Evolutionary conservation across 2,888 invertebrate species (phyloP).

Genomic region (Smittia sp.): DNA sequence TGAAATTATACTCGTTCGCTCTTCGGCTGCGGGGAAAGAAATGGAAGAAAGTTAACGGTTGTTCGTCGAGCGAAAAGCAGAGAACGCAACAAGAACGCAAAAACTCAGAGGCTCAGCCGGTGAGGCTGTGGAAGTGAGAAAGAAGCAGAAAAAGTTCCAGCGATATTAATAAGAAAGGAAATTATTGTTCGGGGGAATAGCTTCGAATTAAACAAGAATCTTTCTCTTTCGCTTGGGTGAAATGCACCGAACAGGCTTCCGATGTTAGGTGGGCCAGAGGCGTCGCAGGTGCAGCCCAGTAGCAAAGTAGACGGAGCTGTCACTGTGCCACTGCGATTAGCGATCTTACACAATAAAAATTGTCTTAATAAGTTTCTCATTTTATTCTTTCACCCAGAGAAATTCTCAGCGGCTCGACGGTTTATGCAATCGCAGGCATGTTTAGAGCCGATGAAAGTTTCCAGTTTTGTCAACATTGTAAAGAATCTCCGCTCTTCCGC

Average conservation of each 20-base stretch:
- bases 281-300: not conserved
- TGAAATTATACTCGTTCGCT: conserved; percentile 25
- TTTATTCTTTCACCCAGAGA: not conserved
- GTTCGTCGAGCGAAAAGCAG: not conserved
- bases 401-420: not conserved
- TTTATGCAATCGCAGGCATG: not conserved
- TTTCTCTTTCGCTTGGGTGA: conserved; percentile 1
- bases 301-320: not conserved
- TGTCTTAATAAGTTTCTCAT: not conserved
- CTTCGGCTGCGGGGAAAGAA: conserved; percentile 11
- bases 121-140: conserved; percentile 6
- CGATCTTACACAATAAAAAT: conserved; percentile 3
- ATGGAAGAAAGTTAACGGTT: conserved; percentile 36
- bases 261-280: not conserved
- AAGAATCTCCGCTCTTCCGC: not conserved
- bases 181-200: not conserved
- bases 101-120: not conserved
- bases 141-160: not conserved
- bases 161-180: not conserved
- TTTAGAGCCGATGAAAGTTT: not conserved
- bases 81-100: conserved; percentile 37
- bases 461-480: conserved; percentile 7
- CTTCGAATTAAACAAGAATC: not conserved
- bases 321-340: not conserved
- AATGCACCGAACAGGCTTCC: not conserved